Base-by-base conservation (phyloP, 2,797 vertebrate species). In the Melanitta fusca region DNA sequence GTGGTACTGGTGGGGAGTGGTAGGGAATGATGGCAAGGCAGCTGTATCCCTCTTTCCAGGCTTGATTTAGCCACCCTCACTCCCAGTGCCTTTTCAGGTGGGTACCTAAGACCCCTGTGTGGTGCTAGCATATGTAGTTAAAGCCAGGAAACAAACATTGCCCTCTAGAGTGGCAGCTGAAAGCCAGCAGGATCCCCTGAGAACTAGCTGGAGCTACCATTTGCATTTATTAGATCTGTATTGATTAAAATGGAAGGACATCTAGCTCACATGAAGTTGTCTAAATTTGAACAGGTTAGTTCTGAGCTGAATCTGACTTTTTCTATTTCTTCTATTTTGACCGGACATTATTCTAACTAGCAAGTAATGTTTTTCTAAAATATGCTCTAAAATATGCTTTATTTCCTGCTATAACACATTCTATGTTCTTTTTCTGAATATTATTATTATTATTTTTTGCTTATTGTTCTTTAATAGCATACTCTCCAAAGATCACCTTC, bases 31-130 rank as follows among this genome's bases (percentile, higher is more conserved):
- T 16, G 36, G 13, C 2, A 61, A 47, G 20, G 13, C 32, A 60
- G 9, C 27, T 24, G 8, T 27, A 38, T 41, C 6, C 2, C 8
- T 77, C 61, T 62, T 17, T 80, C 19, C 47, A 45, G 57, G n/a
- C 6, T 16, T 19, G 8, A 70, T 45, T 82, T 56, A 25, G 7
- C 56, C 19, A 41, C 38, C 15, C 5, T 73, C 17, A 8, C 5
- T 88, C 4, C 47, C 38, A 8, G 8, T 85, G 65, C 14, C 61
- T 27, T 66, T 32, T 66, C n/a, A 51, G 10, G 21, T 64, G 27
- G 28, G 14, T 39, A 45, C 1, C 0, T 34, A 41, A 38, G 32
- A 66, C 10, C 11, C 8, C 0, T 74, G 1, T 0, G 0, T 66
- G 34, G 17, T 22, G 5, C 61, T 88, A 72, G 30, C 30, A 93